phyloP scores from a whole-genome alignment of 2,797 vertebrate genomes.

The Dipus sagitta region DNA sequence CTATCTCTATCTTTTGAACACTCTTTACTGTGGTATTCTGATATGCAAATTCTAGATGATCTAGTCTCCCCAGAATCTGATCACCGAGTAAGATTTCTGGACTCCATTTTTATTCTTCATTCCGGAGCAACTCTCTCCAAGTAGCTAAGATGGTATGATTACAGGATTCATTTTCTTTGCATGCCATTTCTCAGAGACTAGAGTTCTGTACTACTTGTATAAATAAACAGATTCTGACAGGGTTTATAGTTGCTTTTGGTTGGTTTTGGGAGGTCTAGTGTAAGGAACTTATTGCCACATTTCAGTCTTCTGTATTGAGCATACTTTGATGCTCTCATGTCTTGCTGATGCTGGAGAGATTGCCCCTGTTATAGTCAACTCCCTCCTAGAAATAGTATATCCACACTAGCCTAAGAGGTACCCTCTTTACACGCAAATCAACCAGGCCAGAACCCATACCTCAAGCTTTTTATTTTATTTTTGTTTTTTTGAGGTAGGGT shows the following conservation, averaged over 20 bases:
- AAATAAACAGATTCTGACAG: background rate
- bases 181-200: background rate
- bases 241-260: background rate
- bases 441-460: background rate
- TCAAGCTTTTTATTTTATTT: background rate
- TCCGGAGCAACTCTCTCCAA: background rate
- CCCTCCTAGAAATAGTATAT: background rate
- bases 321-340: background rate
- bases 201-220: background rate
- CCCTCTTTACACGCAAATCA: background rate
- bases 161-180: background rate
- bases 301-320: background rate
- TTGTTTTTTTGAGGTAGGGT: too few species aligned
- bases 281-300: background rate
- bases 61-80: background rate
- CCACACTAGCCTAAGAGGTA: background rate
- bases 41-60: background rate
- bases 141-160: background rate
- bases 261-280: too few species aligned
- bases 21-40: background rate
- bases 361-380: background rate
- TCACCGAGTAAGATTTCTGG: background rate
- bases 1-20: background rate
- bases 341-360: background rate
- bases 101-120: background rate